Evolutionary conservation across 2,113 vertebrate genomes (phyloP).

Genomic region (Chlorodrepanis virens): DNA sequence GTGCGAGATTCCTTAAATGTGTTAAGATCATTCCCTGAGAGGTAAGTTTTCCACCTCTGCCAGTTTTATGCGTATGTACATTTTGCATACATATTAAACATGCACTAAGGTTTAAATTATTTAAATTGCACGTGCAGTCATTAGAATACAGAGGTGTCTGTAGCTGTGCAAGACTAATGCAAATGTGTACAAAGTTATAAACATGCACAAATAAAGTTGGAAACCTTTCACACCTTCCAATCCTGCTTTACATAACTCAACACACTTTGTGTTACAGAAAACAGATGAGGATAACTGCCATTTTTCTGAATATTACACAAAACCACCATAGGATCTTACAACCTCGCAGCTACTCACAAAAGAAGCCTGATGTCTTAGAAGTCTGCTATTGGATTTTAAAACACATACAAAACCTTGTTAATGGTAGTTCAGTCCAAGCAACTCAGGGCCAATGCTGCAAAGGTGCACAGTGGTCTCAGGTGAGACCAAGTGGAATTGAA

Average conservation of each 20-base stretch:
- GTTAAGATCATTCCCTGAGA: constrained; percentile 48
- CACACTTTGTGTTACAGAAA: constrained; percentile 3
- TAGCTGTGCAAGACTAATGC: constrained; percentile 60
- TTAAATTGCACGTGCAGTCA: constrained; percentile 51
- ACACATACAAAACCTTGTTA: background rate
- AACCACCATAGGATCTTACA: background rate
- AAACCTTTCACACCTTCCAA: constrained; percentile 17
- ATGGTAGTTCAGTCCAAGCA: background rate
- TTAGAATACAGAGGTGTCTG: constrained; percentile 59
- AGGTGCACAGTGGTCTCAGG: constrained; percentile 22
- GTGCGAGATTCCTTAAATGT: constrained; percentile 38
- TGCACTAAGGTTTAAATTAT: constrained; percentile 53
- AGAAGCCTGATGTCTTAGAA: background rate
- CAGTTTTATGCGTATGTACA: constrained; percentile 58
- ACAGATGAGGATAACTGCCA: background rate
- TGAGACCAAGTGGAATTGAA: background rate
- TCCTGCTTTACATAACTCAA: background rate
- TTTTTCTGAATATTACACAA: background rate
- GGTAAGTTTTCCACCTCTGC: constrained; percentile 58
- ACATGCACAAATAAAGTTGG: constrained; percentile 44
- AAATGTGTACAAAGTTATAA: constrained; percentile 35
- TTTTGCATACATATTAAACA: constrained; percentile 61
- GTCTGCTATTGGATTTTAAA: background rate
- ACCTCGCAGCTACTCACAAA: background rate
- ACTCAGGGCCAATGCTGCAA: background rate